Evolutionary conservation across 2,888 invertebrate genomes (phyloP).

Genomic region (Cryptus armator): DNA sequence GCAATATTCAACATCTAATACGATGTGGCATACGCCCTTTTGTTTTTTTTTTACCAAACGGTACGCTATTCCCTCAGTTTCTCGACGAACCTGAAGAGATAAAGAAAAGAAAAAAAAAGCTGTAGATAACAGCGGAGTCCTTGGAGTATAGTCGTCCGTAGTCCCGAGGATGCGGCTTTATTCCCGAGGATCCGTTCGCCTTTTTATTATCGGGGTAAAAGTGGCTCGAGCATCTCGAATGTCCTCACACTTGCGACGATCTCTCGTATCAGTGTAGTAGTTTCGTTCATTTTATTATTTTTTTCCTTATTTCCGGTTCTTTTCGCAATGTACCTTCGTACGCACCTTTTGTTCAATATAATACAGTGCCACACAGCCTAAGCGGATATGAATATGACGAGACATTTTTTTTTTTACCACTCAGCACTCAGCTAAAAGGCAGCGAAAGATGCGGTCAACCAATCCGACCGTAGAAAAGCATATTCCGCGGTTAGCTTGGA

Average conservation of each 20-base stretch:
- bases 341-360: neutral
- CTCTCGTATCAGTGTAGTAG: neutral
- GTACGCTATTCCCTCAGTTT: neutral
- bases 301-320: constrained; percentile 2
- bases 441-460: neutral
- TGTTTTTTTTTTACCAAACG: no score
- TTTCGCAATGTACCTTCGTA: neutral
- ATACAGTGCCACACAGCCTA: neutral
- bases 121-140: constrained; percentile 10
- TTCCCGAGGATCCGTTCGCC: constrained; percentile 28
- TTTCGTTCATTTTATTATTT: neutral
- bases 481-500: neutral
- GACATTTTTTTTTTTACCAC: no score
- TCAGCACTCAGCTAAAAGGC: no score
- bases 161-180: constrained; percentile 11
- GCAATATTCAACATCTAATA: no score
- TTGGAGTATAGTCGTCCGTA: neutral
- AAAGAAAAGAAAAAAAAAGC: constrained; percentile 15
- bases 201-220: constrained; percentile 38
- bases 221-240: neutral
- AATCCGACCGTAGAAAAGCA: neutral
- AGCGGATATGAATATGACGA: no score
- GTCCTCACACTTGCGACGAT: neutral
- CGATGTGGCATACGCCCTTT: no score
- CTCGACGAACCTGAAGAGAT: neutral